phyloP scores from a whole-genome alignment of 2,888 invertebrate genomes.

The Sceliomorpha sp. region DNA sequence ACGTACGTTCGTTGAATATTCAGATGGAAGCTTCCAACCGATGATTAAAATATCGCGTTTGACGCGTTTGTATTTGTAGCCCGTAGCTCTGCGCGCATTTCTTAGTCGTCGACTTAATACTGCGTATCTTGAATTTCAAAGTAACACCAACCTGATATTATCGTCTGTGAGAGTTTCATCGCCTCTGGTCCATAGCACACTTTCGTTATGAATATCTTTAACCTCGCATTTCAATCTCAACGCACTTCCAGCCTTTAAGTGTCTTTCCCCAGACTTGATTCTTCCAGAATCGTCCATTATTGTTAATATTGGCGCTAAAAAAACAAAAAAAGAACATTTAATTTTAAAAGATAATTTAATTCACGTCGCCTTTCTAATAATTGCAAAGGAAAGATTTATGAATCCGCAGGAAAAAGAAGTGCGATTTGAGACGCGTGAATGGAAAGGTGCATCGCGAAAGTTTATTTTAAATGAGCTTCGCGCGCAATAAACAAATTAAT shows the following conservation, averaged over 20 bases:
- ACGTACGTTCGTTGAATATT: conserved; percentile 2
- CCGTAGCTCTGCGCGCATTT: conserved; percentile 16
- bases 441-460: no score
- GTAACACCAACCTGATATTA: conserved; percentile 81
- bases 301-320: conserved; percentile 83
- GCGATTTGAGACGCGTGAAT: no score
- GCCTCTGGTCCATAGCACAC: conserved; percentile 82
- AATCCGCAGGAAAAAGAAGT: no score
- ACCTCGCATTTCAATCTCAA: conserved; percentile 82
- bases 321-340: conserved; percentile 19
- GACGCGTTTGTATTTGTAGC: conserved; percentile 20
- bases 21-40: conserved; percentile 18
- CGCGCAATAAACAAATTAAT: conserved; percentile 43
- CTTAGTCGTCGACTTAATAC: conserved; percentile 20
- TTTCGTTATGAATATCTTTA: conserved; percentile 78
- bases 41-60: conserved; percentile 31
- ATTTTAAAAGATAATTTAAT: conserved; percentile 16
- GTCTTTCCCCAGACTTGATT: conserved; percentile 82
- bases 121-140: conserved; percentile 38
- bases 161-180: conserved; percentile 81
- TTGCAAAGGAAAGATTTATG: no score
- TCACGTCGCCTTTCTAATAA: no score
- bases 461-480: conserved; percentile 32
- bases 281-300: conserved; percentile 84
- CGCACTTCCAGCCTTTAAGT: conserved; percentile 83